Conservation (phyloP, 2,113 vertebrate genomes). For the Acrocephalus arundinaceus region DNA sequence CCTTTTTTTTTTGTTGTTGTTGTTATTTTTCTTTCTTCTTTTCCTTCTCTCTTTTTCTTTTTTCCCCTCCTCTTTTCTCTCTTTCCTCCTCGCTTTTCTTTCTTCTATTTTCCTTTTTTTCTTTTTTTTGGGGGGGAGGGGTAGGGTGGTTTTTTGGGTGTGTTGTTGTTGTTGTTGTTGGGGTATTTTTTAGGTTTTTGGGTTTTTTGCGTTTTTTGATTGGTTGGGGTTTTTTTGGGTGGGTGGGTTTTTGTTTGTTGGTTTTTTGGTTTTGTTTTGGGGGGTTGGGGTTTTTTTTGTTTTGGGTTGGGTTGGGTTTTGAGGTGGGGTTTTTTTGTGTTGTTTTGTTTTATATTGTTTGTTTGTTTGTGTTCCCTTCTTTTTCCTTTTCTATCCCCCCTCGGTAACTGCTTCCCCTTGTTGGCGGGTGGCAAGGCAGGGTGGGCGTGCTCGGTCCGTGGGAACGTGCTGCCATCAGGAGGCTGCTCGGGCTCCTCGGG, state of each 20-base stretch:
- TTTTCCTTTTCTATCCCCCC: too few relatives aligned
- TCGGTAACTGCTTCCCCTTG: accelerated
- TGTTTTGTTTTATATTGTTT: too few relatives aligned
- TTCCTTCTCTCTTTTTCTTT: accelerated
- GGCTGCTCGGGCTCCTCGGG: background rate
- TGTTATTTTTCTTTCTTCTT: accelerated
- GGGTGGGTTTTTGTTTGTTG: background rate
- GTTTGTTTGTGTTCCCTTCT: too few relatives aligned
- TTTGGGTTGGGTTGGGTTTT: background rate
- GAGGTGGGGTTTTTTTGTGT: background rate
- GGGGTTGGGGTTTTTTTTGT: too few relatives aligned
- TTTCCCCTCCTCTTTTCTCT: accelerated
- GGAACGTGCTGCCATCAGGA: constrained; percentile 29
- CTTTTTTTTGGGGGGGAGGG: accelerated
- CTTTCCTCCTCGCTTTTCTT: accelerated
- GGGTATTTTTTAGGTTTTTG: too few relatives aligned
- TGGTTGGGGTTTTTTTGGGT: too few relatives aligned
- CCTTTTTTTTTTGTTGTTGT: background rate
- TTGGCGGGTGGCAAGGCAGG: accelerated
- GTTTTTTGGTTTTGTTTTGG: background rate
- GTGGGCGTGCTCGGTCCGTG: background rate
- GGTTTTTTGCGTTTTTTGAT: too few relatives aligned
- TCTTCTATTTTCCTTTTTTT: accelerated
- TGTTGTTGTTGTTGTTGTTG: background rate
- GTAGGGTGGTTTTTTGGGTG: background rate